Percentiles rank a stretch among this genome's conserved stretches.
Conservation (phyloP, 35 echinoderm and acorn worm species). For the Stichopus chloronotus region DNA sequence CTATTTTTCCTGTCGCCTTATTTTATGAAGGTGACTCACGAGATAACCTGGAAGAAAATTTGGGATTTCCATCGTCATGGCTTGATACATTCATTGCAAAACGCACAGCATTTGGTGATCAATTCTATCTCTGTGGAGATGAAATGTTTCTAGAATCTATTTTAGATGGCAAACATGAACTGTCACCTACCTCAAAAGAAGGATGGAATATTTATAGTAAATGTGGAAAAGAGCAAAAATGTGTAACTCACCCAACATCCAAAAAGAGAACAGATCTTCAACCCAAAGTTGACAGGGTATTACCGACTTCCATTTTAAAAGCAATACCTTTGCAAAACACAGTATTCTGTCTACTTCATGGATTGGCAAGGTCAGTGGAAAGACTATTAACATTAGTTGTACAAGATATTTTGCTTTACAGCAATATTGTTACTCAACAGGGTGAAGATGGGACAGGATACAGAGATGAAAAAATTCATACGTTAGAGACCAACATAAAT, state of each 20-base stretch:
- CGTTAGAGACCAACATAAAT: conserved; percentile 49
- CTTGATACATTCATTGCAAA: background rate
- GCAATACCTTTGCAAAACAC: conserved; percentile 10
- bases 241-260: conserved; percentile 1
- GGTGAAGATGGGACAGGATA: conserved; percentile 6
- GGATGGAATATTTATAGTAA: conserved; percentile 37
- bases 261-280: background rate
- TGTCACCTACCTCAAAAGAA: conserved; percentile 15
- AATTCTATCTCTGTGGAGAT: conserved; percentile 28
- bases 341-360: conserved; percentile 31
- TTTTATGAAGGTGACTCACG: conserved; percentile 63
- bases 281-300: background rate
- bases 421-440: background rate
- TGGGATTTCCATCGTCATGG: conserved; percentile 21
- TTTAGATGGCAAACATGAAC: conserved; percentile 23
- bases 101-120: background rate
- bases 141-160: conserved; percentile 53
- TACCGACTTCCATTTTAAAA: background rate
- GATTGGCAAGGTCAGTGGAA: conserved; percentile 3
- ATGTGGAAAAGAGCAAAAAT: conserved; percentile 34
- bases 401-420: background rate
- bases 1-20: conserved; percentile 27
- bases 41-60: conserved; percentile 65
- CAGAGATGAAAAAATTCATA: conserved; percentile 23
- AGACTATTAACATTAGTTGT: conserved; percentile 14